phyloP scores from a whole-genome alignment of 2,113 vertebrate species.

The Ascaphus truei region DNA sequence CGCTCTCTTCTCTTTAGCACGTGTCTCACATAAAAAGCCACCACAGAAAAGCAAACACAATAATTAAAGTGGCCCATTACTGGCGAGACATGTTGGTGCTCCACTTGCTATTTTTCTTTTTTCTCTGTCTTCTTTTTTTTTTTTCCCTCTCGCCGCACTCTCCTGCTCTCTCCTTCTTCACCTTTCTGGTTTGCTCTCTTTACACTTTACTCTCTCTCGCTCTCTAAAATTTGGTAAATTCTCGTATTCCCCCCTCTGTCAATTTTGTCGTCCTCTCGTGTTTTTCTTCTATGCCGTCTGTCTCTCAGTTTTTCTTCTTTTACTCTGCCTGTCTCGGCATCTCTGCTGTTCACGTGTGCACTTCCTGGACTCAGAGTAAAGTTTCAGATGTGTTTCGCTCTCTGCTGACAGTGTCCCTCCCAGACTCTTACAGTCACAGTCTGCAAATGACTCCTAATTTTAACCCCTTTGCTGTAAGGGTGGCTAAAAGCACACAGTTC shows the following conservation, averaged over 20 bases:
- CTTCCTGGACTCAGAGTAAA: slow-evolving; percentile 16
- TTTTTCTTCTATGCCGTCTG: not conserved
- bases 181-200: no score
- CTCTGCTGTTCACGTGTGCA: not conserved
- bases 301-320: not conserved
- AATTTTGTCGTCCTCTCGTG: not conserved
- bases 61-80: not conserved
- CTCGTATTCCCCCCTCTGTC: not conserved
- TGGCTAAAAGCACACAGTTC: not conserved
- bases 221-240: no score
- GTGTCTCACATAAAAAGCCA: not conserved
- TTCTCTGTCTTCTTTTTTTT: no score
- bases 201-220: no score
- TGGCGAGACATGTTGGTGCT: not conserved
- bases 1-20: not conserved
- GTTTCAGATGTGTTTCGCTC: slow-evolving; percentile 20
- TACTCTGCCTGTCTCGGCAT: not conserved
- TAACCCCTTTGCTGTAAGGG: not conserved
- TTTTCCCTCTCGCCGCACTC: no score
- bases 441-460: not conserved
- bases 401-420: slow-evolving; percentile 23
- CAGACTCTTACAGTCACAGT: slow-evolving; percentile 4
- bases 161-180: no score
- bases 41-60: not conserved
- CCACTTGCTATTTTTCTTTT: no score